Conservation (phyloP, 2,113 vertebrate species). For the Tyrannus savana region DNA sequence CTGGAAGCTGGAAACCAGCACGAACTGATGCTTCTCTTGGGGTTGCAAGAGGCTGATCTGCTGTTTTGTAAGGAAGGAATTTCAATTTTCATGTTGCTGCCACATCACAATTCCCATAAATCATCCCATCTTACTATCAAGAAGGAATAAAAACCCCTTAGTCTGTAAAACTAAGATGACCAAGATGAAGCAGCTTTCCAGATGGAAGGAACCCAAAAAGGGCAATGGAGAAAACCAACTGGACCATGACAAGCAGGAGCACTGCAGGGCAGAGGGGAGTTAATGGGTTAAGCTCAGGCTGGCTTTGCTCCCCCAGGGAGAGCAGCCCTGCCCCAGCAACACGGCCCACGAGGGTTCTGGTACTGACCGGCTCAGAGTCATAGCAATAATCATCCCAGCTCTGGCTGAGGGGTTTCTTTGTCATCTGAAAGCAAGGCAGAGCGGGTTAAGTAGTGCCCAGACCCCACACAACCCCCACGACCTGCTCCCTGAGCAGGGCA, state of each 20-base stretch:
- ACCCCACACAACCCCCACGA: slow-evolving; percentile 15
- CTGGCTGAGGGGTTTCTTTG: slow-evolving; percentile 88
- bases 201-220: slow-evolving; percentile 30
- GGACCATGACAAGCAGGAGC: neutral
- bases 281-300: neutral
- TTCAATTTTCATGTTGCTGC: neutral
- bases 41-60: neutral
- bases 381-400: slow-evolving; percentile 94
- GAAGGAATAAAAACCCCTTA: neutral
- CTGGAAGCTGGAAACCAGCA: neutral
- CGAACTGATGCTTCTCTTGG: neutral
- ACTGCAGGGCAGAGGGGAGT: neutral
- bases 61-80: neutral
- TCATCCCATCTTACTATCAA: neutral
- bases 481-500: neutral
- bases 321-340: slow-evolving; percentile 26
- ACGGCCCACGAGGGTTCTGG: slow-evolving; percentile 44
- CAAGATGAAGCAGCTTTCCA: slow-evolving; percentile 1
- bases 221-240: neutral
- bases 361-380: slow-evolving; percentile 98
- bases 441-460: slow-evolving; percentile 76
- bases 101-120: neutral
- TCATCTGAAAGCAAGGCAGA: slow-evolving; percentile 95
- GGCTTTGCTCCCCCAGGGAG: slow-evolving; percentile 20
- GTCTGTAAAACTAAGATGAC: neutral